These are phyloP conservation scores for Sinocyclocheilus rhinocerous DNA, from an alignment of 2,113 vertebrate species.

Conservation along the genomic window DNA sequence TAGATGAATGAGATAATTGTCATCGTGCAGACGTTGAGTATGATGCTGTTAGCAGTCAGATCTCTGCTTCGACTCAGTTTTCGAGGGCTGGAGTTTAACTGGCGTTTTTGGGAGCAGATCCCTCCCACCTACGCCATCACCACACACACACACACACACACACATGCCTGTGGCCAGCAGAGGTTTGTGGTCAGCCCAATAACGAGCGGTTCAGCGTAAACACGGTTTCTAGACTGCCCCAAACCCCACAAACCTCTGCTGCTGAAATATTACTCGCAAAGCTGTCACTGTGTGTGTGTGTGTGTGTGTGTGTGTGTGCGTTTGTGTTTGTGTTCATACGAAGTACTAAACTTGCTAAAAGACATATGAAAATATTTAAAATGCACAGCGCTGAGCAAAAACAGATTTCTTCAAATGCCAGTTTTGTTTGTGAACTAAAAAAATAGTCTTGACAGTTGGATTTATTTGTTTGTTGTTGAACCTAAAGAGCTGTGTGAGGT, in stretches of 20 bases:
- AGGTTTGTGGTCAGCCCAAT: constrained; percentile 76
- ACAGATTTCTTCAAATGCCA: constrained; percentile 28
- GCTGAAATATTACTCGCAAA: constrained; percentile 51
- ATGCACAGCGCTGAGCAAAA: constrained; percentile 33
- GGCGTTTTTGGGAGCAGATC: constrained; percentile 41
- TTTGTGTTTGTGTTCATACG: constrained; percentile 10
- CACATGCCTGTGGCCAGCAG: constrained; percentile 77
- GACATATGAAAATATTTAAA: constrained; percentile 48
- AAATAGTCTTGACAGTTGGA: neutral
- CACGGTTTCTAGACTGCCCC: constrained; percentile 75
- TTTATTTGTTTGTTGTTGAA: constrained; percentile 1
- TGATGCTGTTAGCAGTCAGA: constrained; percentile 17
- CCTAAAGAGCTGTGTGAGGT: neutral
- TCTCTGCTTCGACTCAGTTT: constrained; percentile 33
- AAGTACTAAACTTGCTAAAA: constrained; percentile 13
- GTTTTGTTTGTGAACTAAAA: constrained; percentile 1
- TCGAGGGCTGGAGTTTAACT: constrained; percentile 15
- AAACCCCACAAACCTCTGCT: constrained; percentile 59
- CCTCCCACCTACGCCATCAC: constrained; percentile 31
- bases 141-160: constrained; percentile 61
- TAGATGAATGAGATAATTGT: constrained; percentile 29
- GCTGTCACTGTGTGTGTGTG: constrained; percentile 42
- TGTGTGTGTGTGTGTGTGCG: neutral
- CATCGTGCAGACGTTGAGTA: neutral
- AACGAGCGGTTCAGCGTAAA: constrained; percentile 71